Evolutionary conservation across 1,140 invertebrate genomes (phyloP).

Genomic region (Drosophila paulistorum): DNA sequence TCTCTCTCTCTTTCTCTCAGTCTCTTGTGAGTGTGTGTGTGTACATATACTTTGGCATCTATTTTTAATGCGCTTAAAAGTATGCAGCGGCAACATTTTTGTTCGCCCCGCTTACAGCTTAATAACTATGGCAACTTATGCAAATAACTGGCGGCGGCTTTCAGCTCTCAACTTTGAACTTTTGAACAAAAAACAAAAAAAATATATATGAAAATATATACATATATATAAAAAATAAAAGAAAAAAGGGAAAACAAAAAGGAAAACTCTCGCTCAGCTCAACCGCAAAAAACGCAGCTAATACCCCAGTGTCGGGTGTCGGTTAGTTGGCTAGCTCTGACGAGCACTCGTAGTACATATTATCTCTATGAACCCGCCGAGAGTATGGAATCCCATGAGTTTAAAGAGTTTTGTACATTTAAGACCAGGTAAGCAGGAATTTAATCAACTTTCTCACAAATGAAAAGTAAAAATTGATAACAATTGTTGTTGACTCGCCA

Average conservation of each 20-base stretch:
- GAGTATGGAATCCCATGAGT: slow-evolving; percentile 1
- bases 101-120: slow-evolving; percentile 49
- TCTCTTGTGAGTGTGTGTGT: slow-evolving; percentile 2
- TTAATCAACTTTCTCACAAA: slow-evolving; percentile 3
- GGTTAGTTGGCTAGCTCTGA: slow-evolving; percentile 24
- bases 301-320: slow-evolving; percentile 48
- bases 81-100: slow-evolving; percentile 58
- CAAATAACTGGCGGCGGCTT: slow-evolving; percentile 67
- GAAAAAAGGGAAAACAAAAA: slow-evolving; percentile 3
- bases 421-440: slow-evolving; percentile 8
- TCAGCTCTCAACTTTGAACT: slow-evolving; percentile 56
- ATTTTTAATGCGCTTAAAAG: slow-evolving; percentile 76
- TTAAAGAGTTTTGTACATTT: slow-evolving; percentile 7
- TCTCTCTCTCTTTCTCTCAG: background rate
- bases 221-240: background rate
- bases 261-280: slow-evolving; percentile 38
- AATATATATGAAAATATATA: no score
- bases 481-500: slow-evolving; percentile 1
- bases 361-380: slow-evolving; percentile 8
- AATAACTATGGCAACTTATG: slow-evolving; percentile 79
- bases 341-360: slow-evolving; percentile 7
- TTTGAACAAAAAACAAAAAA: slow-evolving; percentile 17
- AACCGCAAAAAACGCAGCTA: slow-evolving; percentile 74
- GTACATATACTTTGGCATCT: slow-evolving; percentile 41
- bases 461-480: slow-evolving; percentile 16